phyloP scores from a whole-genome alignment of 2,888 invertebrate species.

The Notodonta dromedarius region DNA sequence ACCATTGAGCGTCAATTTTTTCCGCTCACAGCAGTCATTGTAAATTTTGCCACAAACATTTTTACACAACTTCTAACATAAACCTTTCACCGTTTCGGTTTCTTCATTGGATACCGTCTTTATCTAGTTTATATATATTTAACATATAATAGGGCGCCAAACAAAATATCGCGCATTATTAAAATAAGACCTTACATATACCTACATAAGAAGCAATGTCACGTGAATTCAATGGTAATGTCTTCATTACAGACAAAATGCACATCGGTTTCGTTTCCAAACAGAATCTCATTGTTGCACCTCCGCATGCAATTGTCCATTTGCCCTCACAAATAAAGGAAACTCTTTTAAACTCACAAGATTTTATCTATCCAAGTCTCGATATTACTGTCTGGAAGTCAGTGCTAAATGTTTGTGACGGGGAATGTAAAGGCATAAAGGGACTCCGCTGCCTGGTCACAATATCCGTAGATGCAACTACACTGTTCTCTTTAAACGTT shows the following conservation, averaged over 20 bases:
- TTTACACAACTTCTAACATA: too few species aligned
- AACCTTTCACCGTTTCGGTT: too few species aligned
- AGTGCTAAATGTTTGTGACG: conserved; percentile 67
- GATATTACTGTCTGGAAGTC: conserved; percentile 65
- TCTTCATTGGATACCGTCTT: too few species aligned
- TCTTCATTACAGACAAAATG: conserved; percentile 33
- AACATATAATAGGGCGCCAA: too few species aligned
- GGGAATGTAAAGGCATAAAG: conserved; percentile 52
- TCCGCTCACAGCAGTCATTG: too few species aligned
- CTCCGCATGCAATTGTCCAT: conserved; percentile 44
- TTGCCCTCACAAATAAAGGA: conserved; percentile 46
- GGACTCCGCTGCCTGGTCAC: conserved; percentile 42
- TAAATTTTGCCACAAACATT: too few species aligned
- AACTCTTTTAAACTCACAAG: conserved; percentile 51
- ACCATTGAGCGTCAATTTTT: too few species aligned
- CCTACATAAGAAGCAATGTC: too few species aligned
- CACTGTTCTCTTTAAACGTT: conserved; percentile 45
- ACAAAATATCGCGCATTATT: too few species aligned
- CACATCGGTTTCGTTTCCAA: conserved; percentile 34
- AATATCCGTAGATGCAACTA: conserved; percentile 52
- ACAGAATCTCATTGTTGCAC: conserved; percentile 36
- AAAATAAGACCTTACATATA: too few species aligned
- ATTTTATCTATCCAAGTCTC: conserved; percentile 55
- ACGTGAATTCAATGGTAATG: not conserved
- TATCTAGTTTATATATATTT: too few species aligned